Base-by-base conservation (phyloP, 1,140 invertebrate genomes). In the Littorina saxatilis region DNA sequence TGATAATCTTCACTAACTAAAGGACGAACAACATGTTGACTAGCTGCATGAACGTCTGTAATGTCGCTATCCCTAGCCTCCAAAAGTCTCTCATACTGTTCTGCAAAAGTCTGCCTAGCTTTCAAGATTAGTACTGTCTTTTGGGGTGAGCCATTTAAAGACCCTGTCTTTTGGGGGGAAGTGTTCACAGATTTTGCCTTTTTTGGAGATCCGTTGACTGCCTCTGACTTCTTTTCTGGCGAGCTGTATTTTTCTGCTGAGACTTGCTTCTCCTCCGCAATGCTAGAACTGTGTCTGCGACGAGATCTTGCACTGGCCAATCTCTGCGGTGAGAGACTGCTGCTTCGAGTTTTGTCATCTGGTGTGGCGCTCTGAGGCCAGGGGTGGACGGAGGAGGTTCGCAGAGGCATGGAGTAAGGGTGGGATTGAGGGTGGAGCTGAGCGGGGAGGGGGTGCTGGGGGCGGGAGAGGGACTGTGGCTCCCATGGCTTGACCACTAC, bases 401-500 rank as follows among this genome's bases (percentile, higher is more conserved):
- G 23, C 39, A 63, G 76, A 20, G 58, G 35, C 43, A 58, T 39
- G 32, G 55, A n/a, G 74, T 61, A 58, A 5, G 74, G 27, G 40
- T 61, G 47, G 40, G 13, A 20, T 43, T 55, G 43, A n/a, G 37
- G 32, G 37, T 61, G 76, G n/a, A 23, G 2, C 55, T 43, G 55
- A 39, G 37, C 23, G 32, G 52, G 50, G 76, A n/a, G 55, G 76
- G 29, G 76, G 55, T 47, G 70, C 40, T 78, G 55, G 76, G 35
- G 76, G 39, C 17, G 76, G 39, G 76, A 39, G 55, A 63, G 55
- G 76, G 76, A 15, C 32, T 55, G 50, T 4, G 76, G 58, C 76
- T 78, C 55, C 76, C 76, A 78, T 78, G 76, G 76, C 29, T 58
- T 78, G 58, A 78, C 76, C 76, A 66, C 76, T 78, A 63, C 76